Conservation (phyloP, 2,888 invertebrate genomes). For the Cheilosia vernalis region DNA sequence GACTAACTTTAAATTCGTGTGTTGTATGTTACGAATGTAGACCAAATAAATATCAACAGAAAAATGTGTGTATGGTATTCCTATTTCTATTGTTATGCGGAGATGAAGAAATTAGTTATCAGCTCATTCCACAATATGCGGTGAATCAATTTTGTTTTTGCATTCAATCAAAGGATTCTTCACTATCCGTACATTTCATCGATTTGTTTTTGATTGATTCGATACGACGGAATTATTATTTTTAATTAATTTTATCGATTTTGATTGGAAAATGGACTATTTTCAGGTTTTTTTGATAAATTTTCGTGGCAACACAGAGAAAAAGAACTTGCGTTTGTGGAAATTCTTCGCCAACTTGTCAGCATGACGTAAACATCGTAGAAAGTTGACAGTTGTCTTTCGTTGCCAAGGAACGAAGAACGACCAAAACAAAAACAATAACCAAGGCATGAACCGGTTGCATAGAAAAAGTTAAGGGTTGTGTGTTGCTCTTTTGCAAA, state of each 20-base stretch:
- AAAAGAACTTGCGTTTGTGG: slow-evolving; percentile 21
- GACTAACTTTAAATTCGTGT: not conserved
- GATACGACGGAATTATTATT: not conserved
- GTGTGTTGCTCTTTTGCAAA: not conserved
- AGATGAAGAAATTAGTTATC: slow-evolving; percentile 44
- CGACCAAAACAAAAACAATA: slow-evolving; percentile 52
- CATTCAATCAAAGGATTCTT: not conserved
- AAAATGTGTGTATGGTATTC: not conserved
- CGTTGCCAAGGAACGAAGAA: slow-evolving; percentile 19
- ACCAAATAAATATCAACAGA: slow-evolving; percentile 18
- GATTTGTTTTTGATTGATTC: not conserved
- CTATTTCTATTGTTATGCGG: slow-evolving; percentile 35
- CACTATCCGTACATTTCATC: slow-evolving; percentile 38
- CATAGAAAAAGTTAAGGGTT: not conserved
- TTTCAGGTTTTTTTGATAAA: not conserved
- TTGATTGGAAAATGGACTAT: not conserved
- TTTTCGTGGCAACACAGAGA: slow-evolving; percentile 1
- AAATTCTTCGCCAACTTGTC: slow-evolving; percentile 70
- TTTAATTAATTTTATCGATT: not conserved
- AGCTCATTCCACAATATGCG: slow-evolving; percentile 49
- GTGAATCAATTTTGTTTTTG: slow-evolving; percentile 55
- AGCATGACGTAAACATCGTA: slow-evolving; percentile 70
- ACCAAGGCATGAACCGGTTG: slow-evolving; percentile 25
- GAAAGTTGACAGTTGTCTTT: slow-evolving; percentile 50
- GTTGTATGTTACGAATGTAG: not conserved